These are phyloP conservation scores for Stenoptilia bipunctidactyla DNA, from an alignment of 2,888 invertebrate species.

Conservation along the genomic window DNA sequence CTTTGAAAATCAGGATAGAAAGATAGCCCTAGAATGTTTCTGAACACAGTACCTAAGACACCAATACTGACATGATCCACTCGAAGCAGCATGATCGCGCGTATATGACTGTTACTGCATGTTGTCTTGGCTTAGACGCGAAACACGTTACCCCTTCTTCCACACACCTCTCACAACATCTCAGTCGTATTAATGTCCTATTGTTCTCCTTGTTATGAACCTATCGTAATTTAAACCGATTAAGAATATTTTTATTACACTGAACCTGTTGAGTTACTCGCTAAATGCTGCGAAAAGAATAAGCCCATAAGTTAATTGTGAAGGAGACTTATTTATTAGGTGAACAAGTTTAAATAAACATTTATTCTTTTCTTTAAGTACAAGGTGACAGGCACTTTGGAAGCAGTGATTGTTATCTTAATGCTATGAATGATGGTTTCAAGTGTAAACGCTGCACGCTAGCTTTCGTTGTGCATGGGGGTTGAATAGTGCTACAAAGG, in stretches of 20 bases:
- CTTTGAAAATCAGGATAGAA: constrained; percentile 16
- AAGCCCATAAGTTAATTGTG: no score
- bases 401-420: constrained; percentile 35
- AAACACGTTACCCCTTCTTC: constrained; percentile 34
- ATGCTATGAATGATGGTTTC: constrained; percentile 55
- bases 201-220: constrained; percentile 2
- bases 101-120: constrained; percentile 63
- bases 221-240: constrained; percentile 4
- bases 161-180: constrained; percentile 41
- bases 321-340: no score
- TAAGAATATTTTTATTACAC: no score
- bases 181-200: constrained; percentile 19
- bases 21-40: constrained; percentile 25
- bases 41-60: constrained; percentile 52
- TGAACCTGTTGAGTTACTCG: no score
- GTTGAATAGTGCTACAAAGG: constrained; percentile 60
- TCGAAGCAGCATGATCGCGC: constrained; percentile 61
- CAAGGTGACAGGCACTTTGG: constrained; percentile 38
- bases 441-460: constrained; percentile 66
- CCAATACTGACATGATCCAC: constrained; percentile 21
- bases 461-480: constrained; percentile 71
- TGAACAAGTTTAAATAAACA: no score
- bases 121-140: constrained; percentile 67
- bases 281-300: no score
- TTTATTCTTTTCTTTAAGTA: not conserved